A percentile compares a stretch with the other conserved stretches of the same genome.
These are phyloP conservation scores for Eledone cirrhosa DNA, from an alignment of 2,888 invertebrate species.

Conservation along the genomic window DNA sequence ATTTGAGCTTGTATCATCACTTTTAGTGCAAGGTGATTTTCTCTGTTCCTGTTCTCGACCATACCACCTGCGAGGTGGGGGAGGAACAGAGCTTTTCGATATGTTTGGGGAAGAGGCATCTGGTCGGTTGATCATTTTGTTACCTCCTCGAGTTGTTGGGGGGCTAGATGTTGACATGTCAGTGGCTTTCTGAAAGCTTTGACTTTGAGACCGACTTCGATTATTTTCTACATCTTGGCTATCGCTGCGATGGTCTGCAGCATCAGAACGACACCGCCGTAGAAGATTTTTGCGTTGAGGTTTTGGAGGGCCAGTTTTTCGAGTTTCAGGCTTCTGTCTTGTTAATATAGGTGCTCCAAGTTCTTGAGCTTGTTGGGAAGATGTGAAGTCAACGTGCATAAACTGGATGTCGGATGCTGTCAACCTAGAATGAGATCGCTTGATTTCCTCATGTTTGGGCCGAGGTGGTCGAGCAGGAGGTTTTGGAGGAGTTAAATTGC, in stretches of 20 bases:
- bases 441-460: constrained; percentile 44
- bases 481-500: background rate
- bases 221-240: constrained; percentile 3
- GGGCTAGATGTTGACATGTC: background rate
- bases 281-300: constrained; percentile 50
- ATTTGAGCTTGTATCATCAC: background rate
- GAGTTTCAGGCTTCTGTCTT: background rate
- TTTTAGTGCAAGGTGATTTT: constrained; percentile 24
- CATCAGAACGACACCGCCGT: constrained; percentile 55
- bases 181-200: too few relatives aligned
- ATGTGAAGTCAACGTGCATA: constrained; percentile 15
- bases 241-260: background rate
- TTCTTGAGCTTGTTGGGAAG: constrained; percentile 11
- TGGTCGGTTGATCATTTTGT: too few relatives aligned
- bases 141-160: too few relatives aligned
- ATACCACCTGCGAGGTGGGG: constrained; percentile 19
- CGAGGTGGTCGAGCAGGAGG: constrained; percentile 51
- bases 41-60: background rate
- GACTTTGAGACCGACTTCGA: too few relatives aligned
- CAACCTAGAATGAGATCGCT: constrained; percentile 33
- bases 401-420: constrained; percentile 35
- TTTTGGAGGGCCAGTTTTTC: constrained; percentile 52
- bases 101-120: background rate
- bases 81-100: background rate
- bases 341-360: background rate